Evolutionary conservation across 2,113 vertebrate genomes (phyloP), one percentile per base, ranked within the genome.

Genomic region (Opisthocomus hoazin): DNA sequence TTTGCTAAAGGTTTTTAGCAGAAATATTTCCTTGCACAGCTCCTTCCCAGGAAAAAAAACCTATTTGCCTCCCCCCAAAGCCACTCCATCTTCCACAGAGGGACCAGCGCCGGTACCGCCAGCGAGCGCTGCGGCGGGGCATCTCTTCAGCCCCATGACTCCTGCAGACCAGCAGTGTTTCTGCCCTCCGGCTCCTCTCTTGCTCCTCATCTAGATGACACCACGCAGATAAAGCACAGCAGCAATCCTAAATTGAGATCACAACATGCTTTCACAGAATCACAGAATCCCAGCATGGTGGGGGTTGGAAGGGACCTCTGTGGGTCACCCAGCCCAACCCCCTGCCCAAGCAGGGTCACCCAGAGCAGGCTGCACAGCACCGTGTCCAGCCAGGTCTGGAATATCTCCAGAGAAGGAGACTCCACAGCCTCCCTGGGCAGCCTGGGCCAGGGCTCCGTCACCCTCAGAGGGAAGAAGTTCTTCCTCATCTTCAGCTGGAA

Each of bases 231-330:
- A 75, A 92, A 92, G n/a, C 63, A 46, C 79, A 88, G 85, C 27
- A 8, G 66, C 9, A 74, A 80, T 69, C 90, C 83, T 23, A 68
- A 80, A 81, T 32, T 11, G 45, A 87, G 66, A 91, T 85, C 87
- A 43, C 94, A 94, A 76, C 87, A 37, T 8, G 84, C 70, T 90
- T 82, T 79, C n/a, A n/a, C n/a, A n/a, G n/a, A n/a, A n/a, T n/a
- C n/a, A n/a, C n/a, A n/a, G n/a, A n/a, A n/a, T n/a, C n/a, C n/a
- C n/a, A n/a, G n/a, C n/a, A n/a, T n/a, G n/a, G n/a, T n/a, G n/a
- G n/a, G n/a, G n/a, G n/a, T n/a, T n/a, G n/a, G n/a, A n/a, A n/a
- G n/a, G n/a, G n/a, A n/a, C n/a, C n/a, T n/a, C n/a, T n/a, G n/a
- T n/a, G n/a, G n/a, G n/a, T n/a, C n/a, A n/a, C n/a, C n/a, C n/a